phyloP scores from a whole-genome alignment of 2,888 invertebrate species.

The Dione vanillae region DNA sequence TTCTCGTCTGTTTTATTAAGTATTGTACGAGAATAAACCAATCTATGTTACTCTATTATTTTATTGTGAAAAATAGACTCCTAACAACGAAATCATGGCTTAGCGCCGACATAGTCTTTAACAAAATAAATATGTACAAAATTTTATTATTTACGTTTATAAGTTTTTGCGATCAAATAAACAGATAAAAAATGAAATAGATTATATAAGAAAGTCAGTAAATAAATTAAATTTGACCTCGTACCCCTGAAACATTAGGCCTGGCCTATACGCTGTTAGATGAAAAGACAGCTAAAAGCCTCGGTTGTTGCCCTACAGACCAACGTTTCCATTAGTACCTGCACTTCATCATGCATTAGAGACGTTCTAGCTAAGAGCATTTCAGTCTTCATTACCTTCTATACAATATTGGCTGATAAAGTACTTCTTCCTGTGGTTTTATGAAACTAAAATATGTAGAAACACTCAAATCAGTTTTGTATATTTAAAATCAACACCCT shows the following conservation, averaged over 20 bases:
- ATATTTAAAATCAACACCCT: not conserved
- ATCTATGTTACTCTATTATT: too few species aligned
- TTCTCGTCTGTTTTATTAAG: too few species aligned
- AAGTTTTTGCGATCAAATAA: too few species aligned
- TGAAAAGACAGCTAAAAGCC: constrained; percentile 8
- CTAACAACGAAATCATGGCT: too few species aligned
- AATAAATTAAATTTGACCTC: too few species aligned
- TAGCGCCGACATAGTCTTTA: too few species aligned
- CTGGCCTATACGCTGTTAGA: not conserved
- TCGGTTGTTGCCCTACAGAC: not conserved
- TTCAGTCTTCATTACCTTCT: not conserved
- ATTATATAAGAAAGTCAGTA: too few species aligned
- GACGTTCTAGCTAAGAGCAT: constrained; percentile 3
- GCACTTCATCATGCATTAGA: constrained; percentile 15
- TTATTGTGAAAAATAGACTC: too few species aligned
- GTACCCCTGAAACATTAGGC: not conserved
- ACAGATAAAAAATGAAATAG: too few species aligned
- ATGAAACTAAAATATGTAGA: not conserved
- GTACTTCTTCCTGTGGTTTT: not conserved
- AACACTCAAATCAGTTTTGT: not conserved
- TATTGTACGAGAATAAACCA: too few species aligned
- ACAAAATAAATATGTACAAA: too few species aligned
- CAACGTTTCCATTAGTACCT: constrained; percentile 15
- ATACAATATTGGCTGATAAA: not conserved
- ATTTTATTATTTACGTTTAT: too few species aligned